phyloP scores from a whole-genome alignment of 2,888 invertebrate species.

The Macrophya annulata region DNA sequence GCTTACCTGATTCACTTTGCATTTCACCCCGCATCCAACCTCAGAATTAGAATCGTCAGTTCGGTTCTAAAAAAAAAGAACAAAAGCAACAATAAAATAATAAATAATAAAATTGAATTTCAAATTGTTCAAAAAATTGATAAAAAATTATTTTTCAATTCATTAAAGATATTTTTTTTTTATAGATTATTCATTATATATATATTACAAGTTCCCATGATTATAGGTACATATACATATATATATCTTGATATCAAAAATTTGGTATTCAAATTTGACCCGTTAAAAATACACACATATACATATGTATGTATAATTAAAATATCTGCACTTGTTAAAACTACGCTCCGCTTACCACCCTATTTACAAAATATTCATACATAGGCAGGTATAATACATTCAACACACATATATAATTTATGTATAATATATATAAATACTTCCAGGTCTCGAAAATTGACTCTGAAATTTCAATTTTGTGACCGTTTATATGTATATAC shows the following conservation, averaged over 20 bases:
- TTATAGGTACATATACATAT: not conserved
- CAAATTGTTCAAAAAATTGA: slow-evolving; percentile 49
- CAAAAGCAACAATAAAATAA: too few relatives aligned
- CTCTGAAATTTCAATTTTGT: not conserved
- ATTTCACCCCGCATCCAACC: slow-evolving; percentile 86
- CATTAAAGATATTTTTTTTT: not conserved
- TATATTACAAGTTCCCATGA: slow-evolving; percentile 12
- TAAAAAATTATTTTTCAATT: not conserved
- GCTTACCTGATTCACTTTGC: slow-evolving; percentile 88
- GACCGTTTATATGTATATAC: slow-evolving; percentile 7
- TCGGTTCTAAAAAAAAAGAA: slow-evolving; percentile 81
- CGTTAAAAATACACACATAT: slow-evolving; percentile 10
- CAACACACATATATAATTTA: slow-evolving; percentile 1
- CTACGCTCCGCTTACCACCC: slow-evolving; percentile 68
- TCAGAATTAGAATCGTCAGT: slow-evolving; percentile 87
- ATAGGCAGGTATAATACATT: slow-evolving; percentile 9
- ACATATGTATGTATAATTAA: too few relatives aligned
- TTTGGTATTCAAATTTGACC: slow-evolving; percentile 22
- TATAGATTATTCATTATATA: too few relatives aligned
- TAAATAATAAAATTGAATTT: not conserved
- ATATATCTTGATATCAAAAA: too few relatives aligned
- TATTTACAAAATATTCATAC: slow-evolving; percentile 37
- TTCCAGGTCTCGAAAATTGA: slow-evolving; percentile 2
- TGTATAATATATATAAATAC: not conserved
- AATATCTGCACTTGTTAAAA: not conserved